A percentile compares a stretch with the other conserved stretches of the same genome.
Conservation (phyloP, 2,888 invertebrate genomes). For the Philhelius pedissequus region DNA sequence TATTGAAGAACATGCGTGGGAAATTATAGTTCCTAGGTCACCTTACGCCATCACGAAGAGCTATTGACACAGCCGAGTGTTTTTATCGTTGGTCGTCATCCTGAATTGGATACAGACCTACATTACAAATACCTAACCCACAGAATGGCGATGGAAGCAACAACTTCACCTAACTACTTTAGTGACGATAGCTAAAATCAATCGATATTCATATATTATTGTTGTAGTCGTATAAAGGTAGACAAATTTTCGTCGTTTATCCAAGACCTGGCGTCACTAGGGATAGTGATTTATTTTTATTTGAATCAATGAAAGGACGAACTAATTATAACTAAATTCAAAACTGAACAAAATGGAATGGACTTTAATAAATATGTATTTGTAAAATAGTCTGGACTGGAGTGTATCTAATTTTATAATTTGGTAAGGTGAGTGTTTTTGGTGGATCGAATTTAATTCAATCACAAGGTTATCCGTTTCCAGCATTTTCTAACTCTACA, state of each 20-base stretch:
- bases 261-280: constrained; percentile 15
- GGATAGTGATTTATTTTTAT: constrained; percentile 29
- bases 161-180: background rate
- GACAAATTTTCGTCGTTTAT: background rate
- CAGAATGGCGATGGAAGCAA: background rate
- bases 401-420: background rate
- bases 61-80: constrained; percentile 5
- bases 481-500: too few relatives aligned
- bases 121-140: background rate
- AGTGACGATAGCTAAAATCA: constrained; percentile 16
- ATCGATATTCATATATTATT: constrained; percentile 21
- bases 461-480: too few relatives aligned
- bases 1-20: background rate
- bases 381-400: background rate
- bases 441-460: too few relatives aligned
- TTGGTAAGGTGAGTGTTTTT: background rate
- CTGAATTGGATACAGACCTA: background rate
- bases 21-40: background rate
- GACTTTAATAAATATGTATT: background rate
- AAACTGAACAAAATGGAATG: background rate
- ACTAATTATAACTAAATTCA: background rate
- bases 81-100: background rate
- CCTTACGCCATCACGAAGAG: background rate
- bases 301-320: background rate
- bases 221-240: background rate